phyloP scores from a whole-genome alignment of 2,797 vertebrate genomes.

The Trachurus trachurus region DNA sequence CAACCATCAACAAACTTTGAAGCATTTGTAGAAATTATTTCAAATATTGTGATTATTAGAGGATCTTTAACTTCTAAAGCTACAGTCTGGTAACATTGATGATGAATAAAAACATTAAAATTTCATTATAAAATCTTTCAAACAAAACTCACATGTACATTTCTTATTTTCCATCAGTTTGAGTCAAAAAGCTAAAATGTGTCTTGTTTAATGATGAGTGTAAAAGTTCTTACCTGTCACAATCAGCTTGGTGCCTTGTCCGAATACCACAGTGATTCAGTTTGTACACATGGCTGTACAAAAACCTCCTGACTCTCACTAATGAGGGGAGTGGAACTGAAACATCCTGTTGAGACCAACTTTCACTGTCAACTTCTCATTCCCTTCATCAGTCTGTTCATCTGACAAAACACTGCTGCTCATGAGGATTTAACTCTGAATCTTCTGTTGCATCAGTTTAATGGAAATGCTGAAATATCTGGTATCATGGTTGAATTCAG shows the following conservation, averaged over 20 bases:
- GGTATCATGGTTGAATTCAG: too few relatives aligned
- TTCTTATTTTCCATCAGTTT: neutral
- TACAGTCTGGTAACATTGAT: neutral
- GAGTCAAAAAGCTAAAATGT: neutral
- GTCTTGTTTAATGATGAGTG: neutral
- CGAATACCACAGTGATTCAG: conserved; percentile 83
- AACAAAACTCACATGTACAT: neutral
- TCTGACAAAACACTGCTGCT: neutral
- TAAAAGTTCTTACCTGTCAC: conserved; percentile 68
- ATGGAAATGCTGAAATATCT: too few relatives aligned
- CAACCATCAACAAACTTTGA: neutral
- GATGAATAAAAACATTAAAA: neutral
- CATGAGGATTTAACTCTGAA: neutral
- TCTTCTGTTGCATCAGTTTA: neutral
- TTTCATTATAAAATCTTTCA: neutral
- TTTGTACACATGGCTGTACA: conserved; percentile 65
- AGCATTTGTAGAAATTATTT: too few relatives aligned
- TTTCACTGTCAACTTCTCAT: conserved; percentile 41
- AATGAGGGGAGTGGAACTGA: conserved; percentile 59
- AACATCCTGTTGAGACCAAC: conserved; percentile 43
- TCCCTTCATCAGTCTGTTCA: conserved; percentile 8
- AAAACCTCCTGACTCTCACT: conserved; percentile 71
- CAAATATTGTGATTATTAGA: neutral
- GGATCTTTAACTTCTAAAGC: neutral
- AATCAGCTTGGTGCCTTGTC: conserved; percentile 76